These are phyloP conservation scores for Cheilosia grossa DNA, from an alignment of 2,888 invertebrate genomes.

Conservation along the genomic window DNA sequence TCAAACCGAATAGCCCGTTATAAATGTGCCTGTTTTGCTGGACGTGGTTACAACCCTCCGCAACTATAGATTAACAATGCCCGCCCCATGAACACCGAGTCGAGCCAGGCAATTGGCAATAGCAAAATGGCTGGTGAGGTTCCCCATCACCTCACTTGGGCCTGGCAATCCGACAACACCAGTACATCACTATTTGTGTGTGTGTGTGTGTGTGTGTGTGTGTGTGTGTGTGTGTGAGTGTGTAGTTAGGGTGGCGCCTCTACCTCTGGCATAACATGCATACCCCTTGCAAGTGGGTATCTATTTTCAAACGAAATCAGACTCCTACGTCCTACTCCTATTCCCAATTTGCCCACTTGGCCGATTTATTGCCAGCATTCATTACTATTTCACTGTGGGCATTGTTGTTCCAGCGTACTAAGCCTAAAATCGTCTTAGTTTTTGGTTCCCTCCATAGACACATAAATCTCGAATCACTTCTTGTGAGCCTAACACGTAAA, in stretches of 20 bases:
- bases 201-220: neutral
- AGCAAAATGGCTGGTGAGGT: conserved; percentile 57
- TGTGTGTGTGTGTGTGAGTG: neutral
- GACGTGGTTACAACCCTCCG: conserved; percentile 42
- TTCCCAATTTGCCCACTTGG: conserved; percentile 62
- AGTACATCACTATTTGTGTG: conserved; percentile 53
- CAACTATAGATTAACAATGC: conserved; percentile 65
- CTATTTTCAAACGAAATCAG: conserved; percentile 15
- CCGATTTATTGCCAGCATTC: conserved; percentile 70
- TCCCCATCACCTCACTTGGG: conserved; percentile 50
- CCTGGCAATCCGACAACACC: conserved; percentile 53
- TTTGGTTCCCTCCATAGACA: conserved; percentile 62
- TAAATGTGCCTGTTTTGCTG: conserved; percentile 55
- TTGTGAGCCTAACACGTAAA: conserved; percentile 35
- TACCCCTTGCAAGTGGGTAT: conserved; percentile 43
- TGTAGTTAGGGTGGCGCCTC: neutral
- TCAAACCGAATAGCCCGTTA: conserved; percentile 63
- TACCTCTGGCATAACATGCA: conserved; percentile 7
- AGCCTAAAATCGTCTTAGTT: conserved; percentile 74
- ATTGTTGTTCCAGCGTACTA: conserved; percentile 61
- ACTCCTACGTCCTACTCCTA: conserved; percentile 9
- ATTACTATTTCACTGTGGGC: conserved; percentile 70
- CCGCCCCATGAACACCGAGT: conserved; percentile 41
- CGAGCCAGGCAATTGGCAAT: conserved; percentile 65
- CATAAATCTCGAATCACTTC: conserved; percentile 71